These are phyloP conservation scores for Megalops cyprinoides DNA, from an alignment of 2,797 vertebrate species.

Conservation along the genomic window DNA sequence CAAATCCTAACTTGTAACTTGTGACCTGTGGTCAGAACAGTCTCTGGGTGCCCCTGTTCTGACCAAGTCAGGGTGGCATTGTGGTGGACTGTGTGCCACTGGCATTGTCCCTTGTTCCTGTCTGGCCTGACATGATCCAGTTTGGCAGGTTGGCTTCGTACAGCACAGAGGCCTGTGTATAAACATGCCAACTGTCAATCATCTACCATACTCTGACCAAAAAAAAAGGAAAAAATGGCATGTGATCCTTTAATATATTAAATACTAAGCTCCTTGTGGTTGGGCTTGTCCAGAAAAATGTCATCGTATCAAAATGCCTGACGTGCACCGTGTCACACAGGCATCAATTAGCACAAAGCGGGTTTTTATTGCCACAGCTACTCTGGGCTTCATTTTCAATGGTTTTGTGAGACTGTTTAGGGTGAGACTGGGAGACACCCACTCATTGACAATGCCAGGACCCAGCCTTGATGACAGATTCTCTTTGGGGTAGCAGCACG, in stretches of 20 bases:
- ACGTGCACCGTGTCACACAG: slow-evolving; percentile 36
- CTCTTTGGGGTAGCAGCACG: neutral
- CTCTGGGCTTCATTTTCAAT: neutral
- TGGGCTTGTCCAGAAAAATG: slow-evolving; percentile 31
- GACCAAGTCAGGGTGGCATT: neutral
- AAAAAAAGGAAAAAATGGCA: slow-evolving; percentile 31
- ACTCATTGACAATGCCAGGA: neutral
- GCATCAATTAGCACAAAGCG: slow-evolving; percentile 20
- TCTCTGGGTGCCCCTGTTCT: neutral
- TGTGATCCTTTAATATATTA: slow-evolving; percentile 30
- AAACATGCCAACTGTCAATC: slow-evolving; percentile 42
- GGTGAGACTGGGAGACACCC: neutral
- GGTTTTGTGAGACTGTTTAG: neutral
- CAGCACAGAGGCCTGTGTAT: slow-evolving; percentile 25
- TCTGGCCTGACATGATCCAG: slow-evolving; percentile 27
- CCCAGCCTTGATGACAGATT: neutral
- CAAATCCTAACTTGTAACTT: too few species aligned
- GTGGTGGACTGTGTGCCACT: neutral
- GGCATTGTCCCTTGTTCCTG: neutral
- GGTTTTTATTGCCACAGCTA: neutral
- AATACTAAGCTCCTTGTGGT: slow-evolving; percentile 31
- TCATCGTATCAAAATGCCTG: slow-evolving; percentile 32
- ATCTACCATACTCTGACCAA: neutral
- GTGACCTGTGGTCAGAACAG: neutral
- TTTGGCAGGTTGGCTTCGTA: slow-evolving; percentile 38